phyloP scores from a whole-genome alignment of 2,113 vertebrate species.

The Atrichornis clamosus region DNA sequence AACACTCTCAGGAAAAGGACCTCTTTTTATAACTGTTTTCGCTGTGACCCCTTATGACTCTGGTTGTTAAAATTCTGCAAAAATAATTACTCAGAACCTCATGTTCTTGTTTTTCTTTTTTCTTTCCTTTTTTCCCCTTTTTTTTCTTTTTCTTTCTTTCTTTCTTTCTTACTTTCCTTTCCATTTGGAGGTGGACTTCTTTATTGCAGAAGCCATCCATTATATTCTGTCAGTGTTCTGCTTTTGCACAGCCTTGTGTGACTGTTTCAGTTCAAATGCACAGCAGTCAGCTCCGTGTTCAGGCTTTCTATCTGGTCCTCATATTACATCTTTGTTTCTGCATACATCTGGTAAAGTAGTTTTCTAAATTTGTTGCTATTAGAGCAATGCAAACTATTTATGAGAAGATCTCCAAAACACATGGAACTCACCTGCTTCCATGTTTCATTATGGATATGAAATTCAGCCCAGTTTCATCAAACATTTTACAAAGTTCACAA shows the following conservation, averaged over 20 bases:
- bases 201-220: neutral
- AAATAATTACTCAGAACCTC: neutral
- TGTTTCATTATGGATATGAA: constrained; percentile 21
- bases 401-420: constrained; percentile 38
- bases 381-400: constrained; percentile 47
- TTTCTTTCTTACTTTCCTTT: neutral
- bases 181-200: neutral
- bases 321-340: neutral
- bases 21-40: neutral
- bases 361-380: constrained; percentile 42
- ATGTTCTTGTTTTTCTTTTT: accelerated
- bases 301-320: constrained; percentile 21
- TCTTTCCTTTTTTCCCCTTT: neutral
- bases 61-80: neutral
- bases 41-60: neutral
- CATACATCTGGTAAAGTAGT: constrained; percentile 28
- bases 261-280: neutral
- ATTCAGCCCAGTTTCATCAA: constrained; percentile 12
- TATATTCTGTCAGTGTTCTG: neutral
- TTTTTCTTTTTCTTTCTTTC: neutral
- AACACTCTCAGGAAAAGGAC: neutral
- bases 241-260: neutral
- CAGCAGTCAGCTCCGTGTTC: neutral
- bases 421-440: constrained; percentile 40
- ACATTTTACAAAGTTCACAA: neutral